Percentiles rank a stretch among this genome's conserved stretches.
phyloP scores from a whole-genome alignment of 1,140 invertebrate species.

The Teleogryllus occipitalis region DNA sequence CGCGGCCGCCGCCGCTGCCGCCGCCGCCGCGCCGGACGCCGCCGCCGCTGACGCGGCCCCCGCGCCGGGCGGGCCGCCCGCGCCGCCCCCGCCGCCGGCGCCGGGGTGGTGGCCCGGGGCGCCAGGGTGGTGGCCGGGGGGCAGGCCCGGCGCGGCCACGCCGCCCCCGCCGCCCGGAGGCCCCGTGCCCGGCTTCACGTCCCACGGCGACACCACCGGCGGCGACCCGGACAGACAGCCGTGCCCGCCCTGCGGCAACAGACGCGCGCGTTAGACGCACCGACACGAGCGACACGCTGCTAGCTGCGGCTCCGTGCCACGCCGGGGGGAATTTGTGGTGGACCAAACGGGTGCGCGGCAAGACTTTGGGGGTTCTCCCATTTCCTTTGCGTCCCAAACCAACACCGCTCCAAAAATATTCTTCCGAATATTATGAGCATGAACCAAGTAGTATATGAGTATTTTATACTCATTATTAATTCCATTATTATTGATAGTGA shows the following conservation, averaged over 20 bases:
- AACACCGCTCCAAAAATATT: too few species aligned
- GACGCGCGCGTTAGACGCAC: not conserved
- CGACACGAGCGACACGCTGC: too few species aligned
- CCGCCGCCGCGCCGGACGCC: constrained; percentile 34
- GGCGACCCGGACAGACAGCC: constrained; percentile 45
- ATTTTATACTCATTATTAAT: too few species aligned
- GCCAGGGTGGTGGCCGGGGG: constrained; percentile 38
- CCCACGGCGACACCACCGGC: constrained; percentile 50
- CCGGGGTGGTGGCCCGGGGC: constrained; percentile 41
- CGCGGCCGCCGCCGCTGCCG: too few species aligned
- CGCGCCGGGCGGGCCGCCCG: constrained; percentile 16
- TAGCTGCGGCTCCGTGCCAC: too few species aligned
- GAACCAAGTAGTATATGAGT: too few species aligned
- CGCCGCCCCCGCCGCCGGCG: constrained; percentile 29
- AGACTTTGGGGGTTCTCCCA: too few species aligned
- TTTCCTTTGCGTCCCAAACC: too few species aligned
- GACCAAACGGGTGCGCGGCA: too few species aligned
- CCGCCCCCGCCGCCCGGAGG: constrained; percentile 7
- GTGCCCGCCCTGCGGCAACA: constrained; percentile 37
- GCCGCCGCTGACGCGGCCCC: constrained; percentile 39
- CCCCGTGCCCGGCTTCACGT: constrained; percentile 50
- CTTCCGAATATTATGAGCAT: too few species aligned
- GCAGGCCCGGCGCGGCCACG: constrained; percentile 40
- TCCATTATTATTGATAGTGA: too few species aligned
- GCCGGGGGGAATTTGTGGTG: too few species aligned